phyloP scores from a whole-genome alignment of 2,797 vertebrate genomes.

The Gymnoscopelus microlampas region DNA sequence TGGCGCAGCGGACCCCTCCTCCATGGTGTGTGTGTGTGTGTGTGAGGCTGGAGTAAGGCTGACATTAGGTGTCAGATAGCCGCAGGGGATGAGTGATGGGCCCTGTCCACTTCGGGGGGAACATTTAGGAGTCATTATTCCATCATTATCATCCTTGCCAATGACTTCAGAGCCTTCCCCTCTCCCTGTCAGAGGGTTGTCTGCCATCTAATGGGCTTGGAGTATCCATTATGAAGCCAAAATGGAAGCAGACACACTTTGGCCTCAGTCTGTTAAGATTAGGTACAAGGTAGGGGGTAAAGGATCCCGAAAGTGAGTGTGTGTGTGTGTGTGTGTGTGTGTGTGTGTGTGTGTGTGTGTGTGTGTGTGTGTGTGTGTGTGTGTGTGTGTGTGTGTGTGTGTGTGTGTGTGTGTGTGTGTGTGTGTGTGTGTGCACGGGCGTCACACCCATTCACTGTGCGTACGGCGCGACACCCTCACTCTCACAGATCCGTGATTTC shows the following conservation, averaged over 20 bases:
- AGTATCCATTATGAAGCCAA: slow-evolving; percentile 64
- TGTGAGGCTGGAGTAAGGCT: slow-evolving; percentile 32
- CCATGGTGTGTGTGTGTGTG: slow-evolving; percentile 31
- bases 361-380: slow-evolving; percentile 2
- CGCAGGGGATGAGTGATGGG: slow-evolving; percentile 66
- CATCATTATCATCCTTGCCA: slow-evolving; percentile 74
- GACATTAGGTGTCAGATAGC: slow-evolving; percentile 53
- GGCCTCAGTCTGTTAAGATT: slow-evolving; percentile 41
- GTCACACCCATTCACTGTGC: too few relatives aligned
- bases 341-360: not conserved
- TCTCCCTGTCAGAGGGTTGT: slow-evolving; percentile 58
- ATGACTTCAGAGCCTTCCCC: slow-evolving; percentile 60
- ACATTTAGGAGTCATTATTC: slow-evolving; percentile 76
- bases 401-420: slow-evolving; percentile 4
- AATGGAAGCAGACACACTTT: slow-evolving; percentile 53
- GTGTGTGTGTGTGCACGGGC: not conserved
- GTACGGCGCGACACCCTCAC: too few relatives aligned
- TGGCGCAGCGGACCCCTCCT: not conserved
- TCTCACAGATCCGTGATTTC: too few relatives aligned
- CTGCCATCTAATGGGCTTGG: slow-evolving; percentile 61
- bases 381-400: slow-evolving; percentile 10
- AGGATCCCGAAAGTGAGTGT: not conserved
- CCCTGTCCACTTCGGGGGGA: slow-evolving; percentile 59
- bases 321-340: not conserved
- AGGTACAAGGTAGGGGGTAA: not conserved